Conservation (phyloP, 2,888 invertebrate genomes). For the Zaprionus lineosus region DNA sequence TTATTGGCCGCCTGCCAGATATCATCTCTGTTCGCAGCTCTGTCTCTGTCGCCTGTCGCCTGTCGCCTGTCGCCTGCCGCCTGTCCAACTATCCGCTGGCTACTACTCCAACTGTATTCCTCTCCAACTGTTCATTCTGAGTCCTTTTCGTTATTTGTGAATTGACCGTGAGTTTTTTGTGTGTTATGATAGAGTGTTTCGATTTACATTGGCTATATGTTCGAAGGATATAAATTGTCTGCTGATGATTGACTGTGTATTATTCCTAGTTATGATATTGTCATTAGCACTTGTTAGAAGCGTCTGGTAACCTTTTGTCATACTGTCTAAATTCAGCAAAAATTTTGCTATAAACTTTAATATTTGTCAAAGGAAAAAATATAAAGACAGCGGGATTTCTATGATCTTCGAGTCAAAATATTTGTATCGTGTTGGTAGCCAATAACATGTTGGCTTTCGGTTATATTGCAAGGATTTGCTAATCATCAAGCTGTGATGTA, state of each 20-base stretch:
- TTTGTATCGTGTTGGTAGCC: too few relatives aligned
- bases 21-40: constrained; percentile 12
- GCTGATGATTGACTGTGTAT: too few relatives aligned
- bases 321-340: too few relatives aligned
- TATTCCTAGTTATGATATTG: too few relatives aligned
- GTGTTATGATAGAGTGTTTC: constrained; percentile 37
- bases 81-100: background rate
- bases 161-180: constrained; percentile 16
- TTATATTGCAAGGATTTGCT: constrained; percentile 5
- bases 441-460: too few relatives aligned
- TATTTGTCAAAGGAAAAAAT: too few relatives aligned
- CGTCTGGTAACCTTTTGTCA: too few relatives aligned
- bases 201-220: constrained; percentile 32
- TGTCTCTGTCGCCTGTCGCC: background rate
- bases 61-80: background rate
- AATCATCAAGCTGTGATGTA: constrained; percentile 7
- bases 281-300: too few relatives aligned
- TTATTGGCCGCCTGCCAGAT: constrained; percentile 64
- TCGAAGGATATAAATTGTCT: constrained; percentile 1
- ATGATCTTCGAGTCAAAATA: too few relatives aligned
- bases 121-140: background rate
- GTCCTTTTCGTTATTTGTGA: constrained; percentile 31
- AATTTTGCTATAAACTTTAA: too few relatives aligned
- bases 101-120: background rate
- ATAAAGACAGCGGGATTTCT: too few relatives aligned